Evolutionary conservation across 2,113 vertebrate species (phyloP).

Genomic region (Urocitellus parryii): DNA sequence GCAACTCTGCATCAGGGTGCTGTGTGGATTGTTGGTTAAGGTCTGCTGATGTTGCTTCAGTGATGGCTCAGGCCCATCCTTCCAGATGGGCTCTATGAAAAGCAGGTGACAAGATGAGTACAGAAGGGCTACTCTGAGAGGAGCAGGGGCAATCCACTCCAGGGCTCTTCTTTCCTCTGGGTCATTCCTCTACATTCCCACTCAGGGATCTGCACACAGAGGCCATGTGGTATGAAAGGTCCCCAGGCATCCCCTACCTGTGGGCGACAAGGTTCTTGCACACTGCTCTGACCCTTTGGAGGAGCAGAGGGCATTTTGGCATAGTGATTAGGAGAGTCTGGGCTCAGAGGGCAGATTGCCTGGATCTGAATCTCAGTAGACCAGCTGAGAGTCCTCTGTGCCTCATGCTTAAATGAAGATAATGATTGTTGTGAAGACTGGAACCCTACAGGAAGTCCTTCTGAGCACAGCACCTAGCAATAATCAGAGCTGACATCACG

Average conservation of each 20-base stretch:
- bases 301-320: background rate
- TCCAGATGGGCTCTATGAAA: background rate
- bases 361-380: background rate
- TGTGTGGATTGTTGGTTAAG: background rate
- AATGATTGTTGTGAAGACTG: background rate
- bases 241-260: background rate
- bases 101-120: background rate
- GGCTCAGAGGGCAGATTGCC: background rate
- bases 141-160: background rate
- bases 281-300: background rate
- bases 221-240: background rate
- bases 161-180: background rate
- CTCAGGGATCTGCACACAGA: background rate
- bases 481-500: background rate
- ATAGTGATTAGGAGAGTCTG: background rate
- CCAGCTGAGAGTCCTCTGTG: background rate
- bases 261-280: background rate
- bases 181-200: background rate
- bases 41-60: background rate
- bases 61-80: background rate
- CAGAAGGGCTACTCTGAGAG: background rate
- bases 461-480: background rate
- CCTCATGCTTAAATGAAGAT: background rate
- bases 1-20: accelerated
- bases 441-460: background rate